phyloP scores from a whole-genome alignment of 2,113 vertebrate species.

The Catharus bicknelli region DNA sequence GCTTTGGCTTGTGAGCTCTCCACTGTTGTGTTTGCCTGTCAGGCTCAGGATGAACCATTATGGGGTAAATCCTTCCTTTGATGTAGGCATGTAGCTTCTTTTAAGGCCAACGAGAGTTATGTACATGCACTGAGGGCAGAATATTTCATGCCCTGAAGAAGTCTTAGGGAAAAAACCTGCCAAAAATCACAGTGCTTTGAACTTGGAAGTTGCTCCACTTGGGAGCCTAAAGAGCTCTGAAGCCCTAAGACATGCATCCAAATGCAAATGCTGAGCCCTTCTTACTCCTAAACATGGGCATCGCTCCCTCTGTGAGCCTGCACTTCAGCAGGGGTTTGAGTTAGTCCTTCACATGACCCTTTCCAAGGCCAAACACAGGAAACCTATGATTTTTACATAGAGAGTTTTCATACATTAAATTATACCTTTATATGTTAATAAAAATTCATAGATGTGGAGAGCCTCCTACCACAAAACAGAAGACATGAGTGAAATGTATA shows the following conservation, averaged over 20 bases:
- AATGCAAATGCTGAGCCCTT: slow-evolving; percentile 49
- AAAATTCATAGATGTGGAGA: neutral
- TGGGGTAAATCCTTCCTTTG: slow-evolving; percentile 70
- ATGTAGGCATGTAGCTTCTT: slow-evolving; percentile 71
- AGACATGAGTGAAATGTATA: neutral
- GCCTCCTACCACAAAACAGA: neutral
- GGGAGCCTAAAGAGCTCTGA: slow-evolving; percentile 43
- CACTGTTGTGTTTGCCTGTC: slow-evolving; percentile 66
- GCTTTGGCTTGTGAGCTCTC: slow-evolving; percentile 49
- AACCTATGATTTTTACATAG: neutral
- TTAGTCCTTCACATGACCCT: neutral
- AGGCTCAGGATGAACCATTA: slow-evolving; percentile 60
- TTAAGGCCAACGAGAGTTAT: slow-evolving; percentile 68
- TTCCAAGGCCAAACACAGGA: neutral
- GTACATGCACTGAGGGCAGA: slow-evolving; percentile 58
- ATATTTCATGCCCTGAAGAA: slow-evolving; percentile 59
- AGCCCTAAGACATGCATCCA: slow-evolving; percentile 42
- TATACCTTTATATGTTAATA: neutral
- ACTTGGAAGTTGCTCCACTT: slow-evolving; percentile 37
- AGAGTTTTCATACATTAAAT: neutral
- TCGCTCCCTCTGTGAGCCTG: neutral
- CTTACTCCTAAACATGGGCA: neutral
- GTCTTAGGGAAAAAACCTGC: slow-evolving; percentile 48
- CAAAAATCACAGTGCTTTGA: slow-evolving; percentile 62
- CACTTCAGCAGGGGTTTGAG: neutral